Evolutionary conservation across 1,140 invertebrate genomes (phyloP).

Genomic region (Drosophila varians): DNA sequence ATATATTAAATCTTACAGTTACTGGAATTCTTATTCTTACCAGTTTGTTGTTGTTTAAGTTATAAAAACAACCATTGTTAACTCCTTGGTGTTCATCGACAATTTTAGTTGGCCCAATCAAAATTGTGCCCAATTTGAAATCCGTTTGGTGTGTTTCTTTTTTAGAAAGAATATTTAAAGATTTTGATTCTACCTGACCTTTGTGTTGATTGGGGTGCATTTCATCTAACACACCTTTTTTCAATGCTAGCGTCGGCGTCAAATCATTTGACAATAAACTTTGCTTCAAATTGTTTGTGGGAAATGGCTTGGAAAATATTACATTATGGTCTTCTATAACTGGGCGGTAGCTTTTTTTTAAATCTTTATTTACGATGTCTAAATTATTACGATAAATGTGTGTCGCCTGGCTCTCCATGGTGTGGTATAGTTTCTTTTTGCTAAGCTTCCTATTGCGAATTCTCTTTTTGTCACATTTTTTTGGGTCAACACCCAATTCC

Average conservation of each 20-base stretch:
- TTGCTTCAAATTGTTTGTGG: no score
- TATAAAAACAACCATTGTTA: slow-evolving; percentile 34
- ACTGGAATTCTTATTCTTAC: background rate
- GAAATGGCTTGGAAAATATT: no score
- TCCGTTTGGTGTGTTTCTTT: slow-evolving; percentile 38
- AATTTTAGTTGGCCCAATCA: slow-evolving; percentile 33
- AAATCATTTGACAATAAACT: background rate
- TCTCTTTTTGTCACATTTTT: slow-evolving; percentile 76
- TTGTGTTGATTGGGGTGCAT: background rate
- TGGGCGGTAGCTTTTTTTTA: background rate
- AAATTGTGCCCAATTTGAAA: slow-evolving; percentile 54
- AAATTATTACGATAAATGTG: background rate
- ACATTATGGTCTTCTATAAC: no score
- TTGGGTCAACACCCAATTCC: slow-evolving; percentile 77
- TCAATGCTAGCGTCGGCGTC: background rate
- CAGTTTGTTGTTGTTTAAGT: slow-evolving; percentile 13
- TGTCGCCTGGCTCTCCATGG: background rate
- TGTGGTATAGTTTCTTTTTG: slow-evolving; percentile 17
- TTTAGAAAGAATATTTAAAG: background rate
- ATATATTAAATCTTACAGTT: background rate
- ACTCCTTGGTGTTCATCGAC: slow-evolving; percentile 21
- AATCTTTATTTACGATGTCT: background rate
- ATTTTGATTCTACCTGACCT: slow-evolving; percentile 8
- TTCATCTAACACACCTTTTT: background rate
- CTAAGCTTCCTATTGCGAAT: slow-evolving; percentile 72